Evolutionary conservation across 1,140 invertebrate species (phyloP), one percentile per base, ranked within the genome.

Genomic region (Panagrolaimus sp.): DNA sequence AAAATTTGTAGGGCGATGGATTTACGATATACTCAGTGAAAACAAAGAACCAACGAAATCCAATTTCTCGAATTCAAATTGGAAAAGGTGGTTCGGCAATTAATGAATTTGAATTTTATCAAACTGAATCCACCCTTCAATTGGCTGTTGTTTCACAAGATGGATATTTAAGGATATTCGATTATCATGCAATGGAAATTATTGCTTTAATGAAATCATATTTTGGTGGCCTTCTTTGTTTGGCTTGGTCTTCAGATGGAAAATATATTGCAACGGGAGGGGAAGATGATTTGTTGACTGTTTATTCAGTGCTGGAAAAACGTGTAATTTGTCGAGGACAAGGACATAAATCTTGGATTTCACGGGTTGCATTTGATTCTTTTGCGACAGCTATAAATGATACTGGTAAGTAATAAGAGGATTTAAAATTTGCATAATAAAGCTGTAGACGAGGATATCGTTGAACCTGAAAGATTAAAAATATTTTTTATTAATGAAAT

Each of bases 261-360:
- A 65, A 64, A 7, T 64, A 71, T 6, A 77, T 77, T 52, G 75
- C 72, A 26, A 76, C 77, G 3, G 75, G 96, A 5, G 96, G 96
- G 26, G 95, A 99, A 85, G 96, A 99, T 86, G 96, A 99, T 85
- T 86, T 99, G 46, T 90, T 99, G 7, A 97, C 95, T 9, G 90
- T 98, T n/a, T 99, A 92, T 91, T 94, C 91, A 63, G 73, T 82
- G 24, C 17, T 9, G 1, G 68, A 76, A 80, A 89, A 92, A 76
- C 87, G 93, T 64, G 94, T 98, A 10, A 90, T 98, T 7, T 96
- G 94, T 43, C 85, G 96, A 43, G 94, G 95, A 4, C 92, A 96
- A 83, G 96, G 89, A 43, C 89, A 89, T 80, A 88, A 93, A 73
- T 96, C 93, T 67, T 99, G 96, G 96, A 92, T 98, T 15, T 92